Base-by-base conservation (phyloP, 92 coral and sea anemone genomes). In the Parazoanthus darwini region DNA sequence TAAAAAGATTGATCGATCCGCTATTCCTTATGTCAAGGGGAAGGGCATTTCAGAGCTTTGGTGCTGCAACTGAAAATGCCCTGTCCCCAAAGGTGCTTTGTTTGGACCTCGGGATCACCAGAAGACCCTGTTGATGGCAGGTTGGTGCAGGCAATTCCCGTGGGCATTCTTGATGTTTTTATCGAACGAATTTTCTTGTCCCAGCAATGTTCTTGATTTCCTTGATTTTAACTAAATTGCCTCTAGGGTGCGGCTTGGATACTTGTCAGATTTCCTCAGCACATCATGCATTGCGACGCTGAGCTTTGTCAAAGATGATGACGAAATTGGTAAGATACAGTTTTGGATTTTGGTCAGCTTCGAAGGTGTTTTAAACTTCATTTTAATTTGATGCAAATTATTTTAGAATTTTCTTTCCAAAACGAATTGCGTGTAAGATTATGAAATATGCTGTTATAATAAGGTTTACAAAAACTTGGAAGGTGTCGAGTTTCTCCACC, bases 231-330 rank as follows among this genome's bases (percentile, higher is more conserved):
- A 46, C 85, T 23, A 8, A 2, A 22, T 82, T 26, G 51, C 65
- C 87, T 86, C 23, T 88, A 96, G 99, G 72, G 99, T 97, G 54
- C 93, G 98, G 14, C 89, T 97, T 81, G 99, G 99, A 26, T 89
- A 91, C 82, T 89, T 97, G 79, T 91, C 97, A 36, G 96, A 92
- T 83, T 97, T 97, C 89, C 88, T 91, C 51, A 97, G 97, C 70
- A 97, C 99, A 23, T 97, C 99, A 5, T 97, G 99, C 80, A 92
- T 95, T 78, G 91, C 96, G 23, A 91, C 92, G 54, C 91, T 97
- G 81, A 98, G 94, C 74, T 97, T 97, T 89, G 91, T 94, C 78
- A 90, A 94, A 51, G 98, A 92, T 68, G 90, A 92, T 35, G 94
- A 91, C 29, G 93, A 93, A 86, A 86, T 77, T 72, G 94, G 95